Evolutionary conservation across 1,140 invertebrate genomes (phyloP).

Genomic region (Trichonephila clavata): DNA sequence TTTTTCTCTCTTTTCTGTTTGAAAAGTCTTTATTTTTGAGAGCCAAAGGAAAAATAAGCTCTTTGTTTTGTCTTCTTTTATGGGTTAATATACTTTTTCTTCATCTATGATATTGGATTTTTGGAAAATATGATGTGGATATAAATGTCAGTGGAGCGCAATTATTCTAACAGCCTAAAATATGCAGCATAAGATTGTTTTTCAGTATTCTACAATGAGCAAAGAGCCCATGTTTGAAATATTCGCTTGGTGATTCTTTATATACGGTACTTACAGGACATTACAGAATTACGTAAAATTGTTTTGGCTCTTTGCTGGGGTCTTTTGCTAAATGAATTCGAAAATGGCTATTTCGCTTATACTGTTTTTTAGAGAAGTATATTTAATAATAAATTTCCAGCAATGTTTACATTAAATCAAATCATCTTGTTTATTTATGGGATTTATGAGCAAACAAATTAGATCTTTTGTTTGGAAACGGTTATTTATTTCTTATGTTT

Average conservation of each 20-base stretch:
- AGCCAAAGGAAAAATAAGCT: slow-evolving; percentile 54
- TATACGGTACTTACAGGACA: background rate
- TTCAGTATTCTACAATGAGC: slow-evolving; percentile 5
- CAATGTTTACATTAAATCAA: background rate
- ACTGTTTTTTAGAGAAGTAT: background rate
- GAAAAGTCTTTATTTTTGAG: slow-evolving; percentile 55
- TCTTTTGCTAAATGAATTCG: slow-evolving; percentile 13
- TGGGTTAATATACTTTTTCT: slow-evolving; percentile 72
- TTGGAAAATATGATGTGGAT: slow-evolving; percentile 62
- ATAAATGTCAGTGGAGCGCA: slow-evolving; percentile 60
- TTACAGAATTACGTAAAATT: slow-evolving; percentile 12
- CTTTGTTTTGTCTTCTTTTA: slow-evolving; percentile 69
- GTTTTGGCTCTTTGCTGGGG: background rate
- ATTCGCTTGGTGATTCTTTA: slow-evolving; percentile 17
- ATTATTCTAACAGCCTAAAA: slow-evolving; percentile 50
- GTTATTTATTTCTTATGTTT: too few relatives aligned
- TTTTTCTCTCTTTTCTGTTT: slow-evolving; percentile 15
- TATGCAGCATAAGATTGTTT: slow-evolving; percentile 68
- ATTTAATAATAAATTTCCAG: background rate
- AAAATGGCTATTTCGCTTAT: slow-evolving; percentile 5
- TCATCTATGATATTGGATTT: slow-evolving; percentile 68
- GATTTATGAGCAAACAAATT: slow-evolving; percentile 6
- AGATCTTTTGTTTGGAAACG: background rate
- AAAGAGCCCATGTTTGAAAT: slow-evolving; percentile 1
- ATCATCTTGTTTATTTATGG: slow-evolving; percentile 15